Percentiles rank a stretch among this genome's conserved stretches.
Evolutionary conservation across 2,113 vertebrate genomes (phyloP).

Genomic region (Clarias batrachus): DNA sequence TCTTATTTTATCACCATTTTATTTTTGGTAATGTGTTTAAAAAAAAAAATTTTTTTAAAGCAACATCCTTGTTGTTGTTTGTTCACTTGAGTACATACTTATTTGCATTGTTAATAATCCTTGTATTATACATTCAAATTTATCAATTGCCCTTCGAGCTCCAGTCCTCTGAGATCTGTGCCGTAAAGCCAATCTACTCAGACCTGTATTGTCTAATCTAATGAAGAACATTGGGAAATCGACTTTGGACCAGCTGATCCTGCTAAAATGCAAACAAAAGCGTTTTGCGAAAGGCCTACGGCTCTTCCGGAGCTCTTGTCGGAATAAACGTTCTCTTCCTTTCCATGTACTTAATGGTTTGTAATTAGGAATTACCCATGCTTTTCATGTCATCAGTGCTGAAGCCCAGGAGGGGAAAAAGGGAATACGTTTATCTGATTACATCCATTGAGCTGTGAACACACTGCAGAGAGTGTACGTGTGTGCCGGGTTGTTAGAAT

Average conservation of each 20-base stretch:
- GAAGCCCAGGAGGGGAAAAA: constrained; percentile 22
- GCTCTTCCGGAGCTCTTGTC: neutral
- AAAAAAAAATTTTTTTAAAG: too few relatives aligned
- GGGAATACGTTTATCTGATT: constrained; percentile 17
- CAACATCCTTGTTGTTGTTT: neutral
- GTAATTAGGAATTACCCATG: constrained; percentile 43
- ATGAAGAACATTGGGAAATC: constrained; percentile 22
- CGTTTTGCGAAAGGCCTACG: neutral
- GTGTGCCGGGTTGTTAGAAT: neutral
- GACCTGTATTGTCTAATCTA: neutral
- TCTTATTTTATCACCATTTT: neutral
- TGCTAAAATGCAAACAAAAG: neutral
- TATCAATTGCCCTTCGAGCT: neutral
- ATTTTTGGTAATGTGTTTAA: neutral
- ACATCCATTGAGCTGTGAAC: neutral
- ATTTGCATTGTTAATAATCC: neutral
- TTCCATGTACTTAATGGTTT: constrained; percentile 30
- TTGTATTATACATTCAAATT: neutral
- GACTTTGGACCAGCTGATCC: neutral
- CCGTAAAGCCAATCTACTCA: neutral
- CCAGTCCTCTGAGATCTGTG: neutral
- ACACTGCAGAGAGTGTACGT: neutral
- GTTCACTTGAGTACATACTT: neutral
- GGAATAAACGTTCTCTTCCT: constrained; percentile 22
- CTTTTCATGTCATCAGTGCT: neutral